Evolutionary conservation across 2,113 vertebrate genomes (phyloP).

Genomic region (Fregetta grallaria): DNA sequence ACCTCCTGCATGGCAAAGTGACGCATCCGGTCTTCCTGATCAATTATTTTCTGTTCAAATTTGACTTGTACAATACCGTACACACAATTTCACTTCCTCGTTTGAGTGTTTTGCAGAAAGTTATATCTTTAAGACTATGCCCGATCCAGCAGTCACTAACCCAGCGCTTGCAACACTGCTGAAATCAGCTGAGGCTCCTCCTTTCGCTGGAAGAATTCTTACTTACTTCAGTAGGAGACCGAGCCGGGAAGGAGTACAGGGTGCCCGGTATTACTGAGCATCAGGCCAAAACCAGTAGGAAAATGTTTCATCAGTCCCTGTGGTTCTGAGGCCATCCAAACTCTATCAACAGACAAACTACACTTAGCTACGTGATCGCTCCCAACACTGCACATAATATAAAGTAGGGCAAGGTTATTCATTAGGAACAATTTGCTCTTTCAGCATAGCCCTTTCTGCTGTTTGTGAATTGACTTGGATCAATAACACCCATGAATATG

Average conservation of each 20-base stretch:
- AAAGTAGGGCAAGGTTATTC: background rate
- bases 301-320: background rate
- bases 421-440: background rate
- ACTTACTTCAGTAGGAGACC: background rate
- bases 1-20: background rate
- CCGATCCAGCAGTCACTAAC: background rate
- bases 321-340: background rate
- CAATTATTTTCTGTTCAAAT: background rate
- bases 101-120: background rate
- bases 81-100: background rate
- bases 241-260: background rate
- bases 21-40: background rate
- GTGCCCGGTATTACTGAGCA: background rate
- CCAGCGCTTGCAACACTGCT: background rate
- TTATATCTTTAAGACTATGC: background rate
- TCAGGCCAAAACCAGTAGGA: background rate
- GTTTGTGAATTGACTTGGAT: background rate
- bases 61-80: background rate
- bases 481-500: background rate
- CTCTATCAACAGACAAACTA: background rate
- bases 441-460: background rate
- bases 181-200: constrained; percentile 17
- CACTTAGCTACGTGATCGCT: background rate
- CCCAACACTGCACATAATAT: background rate
- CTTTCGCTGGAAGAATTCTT: background rate